Evolutionary conservation across 1,140 invertebrate genomes (phyloP).

Genomic region (Aphelinus certus): DNA sequence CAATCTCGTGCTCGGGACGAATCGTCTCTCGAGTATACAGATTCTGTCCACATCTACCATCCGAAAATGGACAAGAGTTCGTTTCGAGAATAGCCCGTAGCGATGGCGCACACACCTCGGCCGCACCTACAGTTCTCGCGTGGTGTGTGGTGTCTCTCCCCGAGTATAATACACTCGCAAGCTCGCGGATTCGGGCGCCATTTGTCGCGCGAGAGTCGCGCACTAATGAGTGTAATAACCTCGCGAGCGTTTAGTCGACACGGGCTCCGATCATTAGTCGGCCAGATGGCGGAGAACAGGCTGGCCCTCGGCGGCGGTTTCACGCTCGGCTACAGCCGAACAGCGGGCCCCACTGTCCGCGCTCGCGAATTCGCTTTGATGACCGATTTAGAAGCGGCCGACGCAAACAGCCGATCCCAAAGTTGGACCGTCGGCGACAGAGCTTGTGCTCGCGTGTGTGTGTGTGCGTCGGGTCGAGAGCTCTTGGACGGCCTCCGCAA

Average conservation of each 20-base stretch:
- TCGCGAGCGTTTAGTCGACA: neutral
- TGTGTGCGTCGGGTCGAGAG: slow-evolving; percentile 13
- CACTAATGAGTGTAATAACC: slow-evolving; percentile 6
- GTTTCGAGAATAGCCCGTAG: too few species aligned
- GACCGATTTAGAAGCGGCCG: slow-evolving; percentile 59
- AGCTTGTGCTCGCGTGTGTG: slow-evolving; percentile 11
- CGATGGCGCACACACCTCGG: too few species aligned
- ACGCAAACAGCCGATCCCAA: slow-evolving; percentile 29
- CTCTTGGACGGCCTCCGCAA: too few species aligned
- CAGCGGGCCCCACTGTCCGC: slow-evolving; percentile 44
- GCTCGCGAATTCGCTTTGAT: slow-evolving; percentile 58
- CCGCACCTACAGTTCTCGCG: too few species aligned
- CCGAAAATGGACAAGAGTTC: too few species aligned
- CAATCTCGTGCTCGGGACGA: too few species aligned
- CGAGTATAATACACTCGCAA: too few species aligned
- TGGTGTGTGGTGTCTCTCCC: too few species aligned
- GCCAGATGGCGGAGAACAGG: slow-evolving; percentile 52
- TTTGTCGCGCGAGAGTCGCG: neutral
- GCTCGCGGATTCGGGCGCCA: slow-evolving; percentile 9
- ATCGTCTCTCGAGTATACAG: too few species aligned
- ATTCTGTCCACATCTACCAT: too few species aligned
- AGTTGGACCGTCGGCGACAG: neutral
- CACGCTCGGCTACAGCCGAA: slow-evolving; percentile 50
- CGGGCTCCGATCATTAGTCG: slow-evolving; percentile 52
- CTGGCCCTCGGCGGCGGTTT: slow-evolving; percentile 49